Conservation (phyloP, 2,113 vertebrate genomes). For the Naja naja region DNA sequence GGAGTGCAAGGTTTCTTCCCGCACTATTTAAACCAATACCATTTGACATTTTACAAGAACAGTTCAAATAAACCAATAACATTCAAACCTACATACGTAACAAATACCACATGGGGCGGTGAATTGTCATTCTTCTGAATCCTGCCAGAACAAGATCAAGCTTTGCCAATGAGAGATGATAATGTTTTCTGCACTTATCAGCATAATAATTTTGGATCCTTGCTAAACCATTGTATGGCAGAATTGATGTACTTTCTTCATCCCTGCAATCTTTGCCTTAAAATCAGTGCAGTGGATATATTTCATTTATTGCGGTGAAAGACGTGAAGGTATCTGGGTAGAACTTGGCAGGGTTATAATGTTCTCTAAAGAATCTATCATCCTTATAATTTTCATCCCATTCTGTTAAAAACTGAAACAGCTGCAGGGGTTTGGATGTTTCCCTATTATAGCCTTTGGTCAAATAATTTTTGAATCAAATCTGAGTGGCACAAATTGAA, state of each 20-base stretch:
- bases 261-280: not conserved
- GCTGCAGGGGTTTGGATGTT: not conserved
- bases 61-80: too few species aligned
- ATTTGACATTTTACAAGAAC: too few species aligned
- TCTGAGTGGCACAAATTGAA: not conserved
- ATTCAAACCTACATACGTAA: too few species aligned
- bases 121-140: not conserved
- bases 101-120: not conserved
- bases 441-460: not conserved
- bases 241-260: not conserved
- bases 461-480: not conserved
- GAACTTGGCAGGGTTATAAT: not conserved
- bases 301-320: not conserved
- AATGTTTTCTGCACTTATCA: not conserved
- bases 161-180: not conserved
- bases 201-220: not conserved
- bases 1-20: too few species aligned
- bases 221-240: not conserved
- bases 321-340: not conserved
- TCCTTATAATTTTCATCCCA: not conserved
- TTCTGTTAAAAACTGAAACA: not conserved
- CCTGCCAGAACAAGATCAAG: not conserved
- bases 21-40: too few species aligned
- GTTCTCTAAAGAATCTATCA: not conserved
- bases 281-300: not conserved